These are phyloP conservation scores for Gibbula magus DNA, from an alignment of 2,888 invertebrate species.

Conservation along the genomic window DNA sequence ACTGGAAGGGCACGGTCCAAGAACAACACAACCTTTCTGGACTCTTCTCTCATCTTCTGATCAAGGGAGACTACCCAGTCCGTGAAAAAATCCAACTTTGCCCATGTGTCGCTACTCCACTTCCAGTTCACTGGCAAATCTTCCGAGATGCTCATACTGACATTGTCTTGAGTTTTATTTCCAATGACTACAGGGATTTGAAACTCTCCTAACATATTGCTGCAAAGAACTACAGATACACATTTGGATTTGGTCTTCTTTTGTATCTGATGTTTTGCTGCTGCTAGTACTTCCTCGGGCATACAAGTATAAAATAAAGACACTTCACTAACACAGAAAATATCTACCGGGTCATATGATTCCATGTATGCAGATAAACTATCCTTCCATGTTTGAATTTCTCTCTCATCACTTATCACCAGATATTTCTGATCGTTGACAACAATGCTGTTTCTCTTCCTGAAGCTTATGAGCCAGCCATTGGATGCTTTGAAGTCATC, in stretches of 20 bases:
- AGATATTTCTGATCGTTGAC: neutral
- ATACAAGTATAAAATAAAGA: neutral
- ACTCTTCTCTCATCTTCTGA: neutral
- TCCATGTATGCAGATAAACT: neutral
- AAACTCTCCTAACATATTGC: conserved; percentile 11
- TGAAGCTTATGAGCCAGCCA: conserved; percentile 35
- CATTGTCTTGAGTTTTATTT: neutral
- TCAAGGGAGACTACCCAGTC: conserved; percentile 2
- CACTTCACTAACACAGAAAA: neutral
- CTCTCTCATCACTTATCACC: neutral
- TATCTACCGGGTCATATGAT: neutral
- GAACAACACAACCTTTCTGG: neutral
- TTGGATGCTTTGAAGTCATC: conserved; percentile 37
- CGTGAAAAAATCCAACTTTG: neutral
- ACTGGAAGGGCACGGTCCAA: neutral
- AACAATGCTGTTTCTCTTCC: conserved; percentile 24
- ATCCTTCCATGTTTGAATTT: neutral
- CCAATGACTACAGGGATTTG: conserved; percentile 9
- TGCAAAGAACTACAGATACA: conserved; percentile 6
- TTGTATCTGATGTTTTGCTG: conserved; percentile 15
- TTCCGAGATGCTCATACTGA: neutral
- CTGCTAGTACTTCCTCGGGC: neutral
- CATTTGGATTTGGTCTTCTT: neutral
- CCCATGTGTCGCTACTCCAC: neutral
- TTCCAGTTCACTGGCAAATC: conserved; percentile 14